Conservation (phyloP, 2,113 vertebrate genomes). For the Macquaria ambigua region DNA sequence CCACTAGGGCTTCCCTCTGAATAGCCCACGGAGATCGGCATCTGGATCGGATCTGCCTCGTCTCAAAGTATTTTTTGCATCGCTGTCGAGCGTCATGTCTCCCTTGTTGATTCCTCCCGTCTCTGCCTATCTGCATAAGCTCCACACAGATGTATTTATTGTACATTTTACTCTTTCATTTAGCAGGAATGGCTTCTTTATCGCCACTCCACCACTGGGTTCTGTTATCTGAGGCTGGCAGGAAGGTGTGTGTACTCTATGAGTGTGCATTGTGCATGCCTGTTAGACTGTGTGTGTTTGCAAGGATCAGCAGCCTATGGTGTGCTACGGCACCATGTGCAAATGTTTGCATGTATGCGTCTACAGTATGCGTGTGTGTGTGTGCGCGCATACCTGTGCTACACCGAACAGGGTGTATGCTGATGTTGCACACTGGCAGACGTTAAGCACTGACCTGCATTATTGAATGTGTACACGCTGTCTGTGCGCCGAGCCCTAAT, state of each 20-base stretch:
- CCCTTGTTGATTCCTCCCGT: background rate
- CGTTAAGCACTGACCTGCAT: slow-evolving; percentile 59
- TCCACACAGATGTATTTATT: slow-evolving; percentile 43
- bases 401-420: slow-evolving; percentile 1
- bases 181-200: slow-evolving; percentile 57
- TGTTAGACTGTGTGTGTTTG: slow-evolving; percentile 17
- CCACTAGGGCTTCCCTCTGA: slow-evolving; percentile 65
- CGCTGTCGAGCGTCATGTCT: slow-evolving; percentile 18
- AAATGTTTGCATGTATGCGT: slow-evolving; percentile 21
- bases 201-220: slow-evolving; percentile 45
- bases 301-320: slow-evolving; percentile 2
- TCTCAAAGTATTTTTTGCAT: slow-evolving; percentile 23
- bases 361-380: background rate
- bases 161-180: slow-evolving; percentile 57
- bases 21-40: slow-evolving; percentile 63
- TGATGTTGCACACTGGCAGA: slow-evolving; percentile 47
- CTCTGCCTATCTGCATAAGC: slow-evolving; percentile 51
- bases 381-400: background rate
- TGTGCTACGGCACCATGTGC: background rate
- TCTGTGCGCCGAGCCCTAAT: slow-evolving; percentile 64
- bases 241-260: slow-evolving; percentile 38
- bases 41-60: too few species aligned
- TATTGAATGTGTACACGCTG: slow-evolving; percentile 59
- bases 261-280: slow-evolving; percentile 8
- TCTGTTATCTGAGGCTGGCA: slow-evolving; percentile 64